Percentiles rank a stretch among this genome's conserved stretches.
Evolutionary conservation across 2,888 invertebrate species (phyloP).

Genomic region (Diarsia rubi): DNA sequence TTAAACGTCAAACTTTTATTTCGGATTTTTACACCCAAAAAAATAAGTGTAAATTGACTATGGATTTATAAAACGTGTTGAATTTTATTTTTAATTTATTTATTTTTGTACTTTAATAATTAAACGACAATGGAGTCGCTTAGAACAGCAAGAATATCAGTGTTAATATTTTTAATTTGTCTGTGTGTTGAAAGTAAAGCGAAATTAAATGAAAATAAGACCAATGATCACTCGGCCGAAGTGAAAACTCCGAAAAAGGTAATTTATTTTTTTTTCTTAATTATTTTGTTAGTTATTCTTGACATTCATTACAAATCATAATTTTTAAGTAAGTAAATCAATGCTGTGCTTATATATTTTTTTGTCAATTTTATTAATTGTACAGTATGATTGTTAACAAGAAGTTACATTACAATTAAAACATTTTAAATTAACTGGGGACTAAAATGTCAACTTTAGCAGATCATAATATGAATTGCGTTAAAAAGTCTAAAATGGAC

Average conservation of each 20-base stretch:
- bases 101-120: conserved; percentile 43
- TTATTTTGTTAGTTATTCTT: neutral
- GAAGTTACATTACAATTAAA: too few relatives aligned
- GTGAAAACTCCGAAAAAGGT: conserved; percentile 74
- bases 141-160: conserved; percentile 65
- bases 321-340: neutral
- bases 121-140: conserved; percentile 66
- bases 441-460: too few relatives aligned
- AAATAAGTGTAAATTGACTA: conserved; percentile 34
- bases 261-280: conserved; percentile 14
- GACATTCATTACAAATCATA: neutral
- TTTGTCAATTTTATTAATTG: too few relatives aligned
- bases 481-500: too few relatives aligned
- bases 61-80: conserved; percentile 46
- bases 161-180: conserved; percentile 73
- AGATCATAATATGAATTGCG: too few relatives aligned
- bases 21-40: conserved; percentile 29
- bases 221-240: conserved; percentile 71
- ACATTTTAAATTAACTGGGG: too few relatives aligned
- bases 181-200: conserved; percentile 72
- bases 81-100: neutral
- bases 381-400: neutral
- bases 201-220: conserved; percentile 73
- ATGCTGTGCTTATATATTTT: too few relatives aligned
- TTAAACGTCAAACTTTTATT: conserved; percentile 61